These are phyloP conservation scores for Porites lutea DNA, from an alignment of 64 coral and sea anemone genomes.

Conservation along the genomic window DNA sequence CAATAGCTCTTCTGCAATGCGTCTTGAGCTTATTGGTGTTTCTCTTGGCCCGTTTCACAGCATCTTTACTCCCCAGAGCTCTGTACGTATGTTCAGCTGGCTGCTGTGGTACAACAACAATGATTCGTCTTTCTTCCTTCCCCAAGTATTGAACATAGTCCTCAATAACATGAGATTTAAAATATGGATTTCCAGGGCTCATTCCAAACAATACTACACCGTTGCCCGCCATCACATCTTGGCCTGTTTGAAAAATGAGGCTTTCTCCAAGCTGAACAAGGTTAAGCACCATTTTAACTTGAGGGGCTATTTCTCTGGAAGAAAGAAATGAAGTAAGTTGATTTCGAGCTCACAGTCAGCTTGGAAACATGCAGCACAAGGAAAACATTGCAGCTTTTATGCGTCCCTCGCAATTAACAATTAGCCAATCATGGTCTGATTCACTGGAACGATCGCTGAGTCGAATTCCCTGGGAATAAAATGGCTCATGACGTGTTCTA, in stretches of 20 bases:
- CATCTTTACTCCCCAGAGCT: slow-evolving; percentile 70
- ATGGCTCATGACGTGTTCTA: neutral
- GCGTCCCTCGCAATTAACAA: neutral
- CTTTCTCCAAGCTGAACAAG: slow-evolving; percentile 20
- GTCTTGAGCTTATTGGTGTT: slow-evolving; percentile 53
- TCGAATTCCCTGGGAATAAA: neutral
- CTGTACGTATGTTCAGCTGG: slow-evolving; percentile 77
- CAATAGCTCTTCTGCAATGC: slow-evolving; percentile 67
- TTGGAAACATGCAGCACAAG: neutral
- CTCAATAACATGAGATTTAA: slow-evolving; percentile 61
- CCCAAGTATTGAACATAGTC: slow-evolving; percentile 65
- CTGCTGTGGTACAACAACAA: slow-evolving; percentile 64
- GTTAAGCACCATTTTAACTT: slow-evolving; percentile 26
- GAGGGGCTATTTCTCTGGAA: neutral
- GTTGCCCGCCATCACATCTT: slow-evolving; percentile 54
- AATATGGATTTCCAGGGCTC: slow-evolving; percentile 75
- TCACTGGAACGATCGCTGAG: slow-evolving; percentile 23
- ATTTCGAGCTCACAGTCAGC: neutral
- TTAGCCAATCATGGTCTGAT: neutral
- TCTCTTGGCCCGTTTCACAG: slow-evolving; percentile 75
- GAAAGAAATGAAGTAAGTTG: neutral
- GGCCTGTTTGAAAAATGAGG: slow-evolving; percentile 49
- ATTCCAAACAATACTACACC: slow-evolving; percentile 78
- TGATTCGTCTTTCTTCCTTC: slow-evolving; percentile 37
- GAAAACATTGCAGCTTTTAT: neutral